Evolutionary conservation across 2,113 vertebrate species (phyloP), one percentile per base, ranked within the genome.

Genomic region (Rhinolophus sinicus): DNA sequence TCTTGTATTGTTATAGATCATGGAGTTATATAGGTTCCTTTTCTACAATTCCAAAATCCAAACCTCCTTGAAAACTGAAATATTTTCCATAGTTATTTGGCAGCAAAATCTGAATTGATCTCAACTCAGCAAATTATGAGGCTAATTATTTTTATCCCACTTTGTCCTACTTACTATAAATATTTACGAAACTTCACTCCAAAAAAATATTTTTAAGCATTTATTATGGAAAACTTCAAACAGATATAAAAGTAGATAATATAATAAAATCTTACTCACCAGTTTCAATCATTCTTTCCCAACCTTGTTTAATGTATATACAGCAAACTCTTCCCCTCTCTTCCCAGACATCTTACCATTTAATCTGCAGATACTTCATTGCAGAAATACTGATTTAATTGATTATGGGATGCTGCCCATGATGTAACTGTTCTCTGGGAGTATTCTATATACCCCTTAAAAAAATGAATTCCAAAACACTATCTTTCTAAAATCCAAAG

Each of bases 61-160:
- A 92, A 92, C 64, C 13, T 11, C 90, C 13, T 62, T 83, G 80
- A 73, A 73, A 73, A 73, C 24, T 3, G 50, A 64, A 64, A 75
- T 8, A 54, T 90, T 64, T 50, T 64, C 69, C 56, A 54, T 64
- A 75, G 40, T 67, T 16, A 65, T 54, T 77, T 78, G 75, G 33
- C 65, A 94, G 54, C 44, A 88, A 93, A 93, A 93, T 70, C 40
- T 38, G 40, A 83, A 62, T 62, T 8, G 35, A 73, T 92, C 54
- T 72, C 24, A 70, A 60, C 33, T 50, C 26, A 33, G 40, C 12
- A 82, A 73, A 44, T 44, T 44, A 7, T 65, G 13, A 67, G 13
- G 28, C 8, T 92, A 26, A 50, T 65, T 52, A 81, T 80, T 47
- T 60, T 77, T 56, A 60, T n/a, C 26, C 24, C 10, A 83, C 14